Percentiles rank a stretch among this genome's conserved stretches.
These are phyloP conservation scores for Acipenser transmontanus DNA, from an alignment of 2,797 vertebrate genomes.

Conservation along the genomic window DNA sequence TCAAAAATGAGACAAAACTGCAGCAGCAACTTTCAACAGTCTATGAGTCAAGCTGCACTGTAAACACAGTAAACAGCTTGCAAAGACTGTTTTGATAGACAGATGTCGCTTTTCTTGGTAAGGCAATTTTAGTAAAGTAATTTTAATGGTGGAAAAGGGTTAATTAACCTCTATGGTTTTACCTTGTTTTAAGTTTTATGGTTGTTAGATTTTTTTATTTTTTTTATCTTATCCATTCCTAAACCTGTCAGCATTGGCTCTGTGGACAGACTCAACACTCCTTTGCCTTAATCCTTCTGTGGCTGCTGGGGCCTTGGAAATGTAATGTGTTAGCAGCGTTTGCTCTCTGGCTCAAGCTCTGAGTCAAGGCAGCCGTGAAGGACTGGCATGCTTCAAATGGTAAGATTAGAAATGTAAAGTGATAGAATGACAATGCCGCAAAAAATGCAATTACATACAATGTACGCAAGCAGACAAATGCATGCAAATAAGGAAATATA, in stretches of 20 bases:
- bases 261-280: background rate
- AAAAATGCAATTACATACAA: background rate
- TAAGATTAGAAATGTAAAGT: background rate
- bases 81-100: no score
- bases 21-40: no score
- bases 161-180: background rate
- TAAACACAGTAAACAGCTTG: no score
- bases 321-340: background rate
- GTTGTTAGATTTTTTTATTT: background rate
- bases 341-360: background rate
- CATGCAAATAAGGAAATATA: background rate
- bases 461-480: background rate
- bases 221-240: background rate
- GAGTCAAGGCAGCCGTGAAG: slow-evolving; percentile 2
- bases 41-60: no score
- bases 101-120: no score
- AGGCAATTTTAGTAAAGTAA: background rate
- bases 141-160: background rate
- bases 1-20: no score
- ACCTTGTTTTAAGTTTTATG: background rate
- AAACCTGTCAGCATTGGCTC: background rate
- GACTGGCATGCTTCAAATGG: background rate
- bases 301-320: background rate
- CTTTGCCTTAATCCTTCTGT: background rate
- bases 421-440: background rate